These are phyloP conservation scores for Melieria omissa DNA, from an alignment of 2,888 invertebrate species.

Conservation along the genomic window DNA sequence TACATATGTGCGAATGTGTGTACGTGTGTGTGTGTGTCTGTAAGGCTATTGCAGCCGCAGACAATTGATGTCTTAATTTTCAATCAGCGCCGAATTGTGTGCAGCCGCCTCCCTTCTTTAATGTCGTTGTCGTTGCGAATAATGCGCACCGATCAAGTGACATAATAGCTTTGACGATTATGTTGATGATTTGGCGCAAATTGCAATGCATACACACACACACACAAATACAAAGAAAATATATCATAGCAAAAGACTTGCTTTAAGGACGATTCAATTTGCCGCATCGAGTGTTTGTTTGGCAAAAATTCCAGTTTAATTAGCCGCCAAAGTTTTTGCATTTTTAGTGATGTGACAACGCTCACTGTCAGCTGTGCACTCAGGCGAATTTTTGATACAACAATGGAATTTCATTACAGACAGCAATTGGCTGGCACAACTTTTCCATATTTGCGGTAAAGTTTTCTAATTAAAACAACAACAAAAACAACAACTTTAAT, in stretches of 20 bases:
- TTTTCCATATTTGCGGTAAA: constrained; percentile 22
- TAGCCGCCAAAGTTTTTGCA: too few relatives aligned
- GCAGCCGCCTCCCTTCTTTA: neutral
- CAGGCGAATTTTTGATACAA: neutral
- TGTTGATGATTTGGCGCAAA: too few relatives aligned
- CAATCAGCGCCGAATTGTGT: constrained; percentile 20
- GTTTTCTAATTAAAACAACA: constrained; percentile 31
- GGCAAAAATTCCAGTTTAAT: too few relatives aligned
- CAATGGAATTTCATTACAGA: constrained; percentile 20
- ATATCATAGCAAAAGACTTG: too few relatives aligned
- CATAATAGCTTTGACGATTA: constrained; percentile 16
- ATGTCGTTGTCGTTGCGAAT: constrained; percentile 16
- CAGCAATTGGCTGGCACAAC: neutral
- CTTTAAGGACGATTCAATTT: too few relatives aligned
- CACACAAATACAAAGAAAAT: too few relatives aligned
- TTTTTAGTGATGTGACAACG: too few relatives aligned
- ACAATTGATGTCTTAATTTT: constrained; percentile 36
- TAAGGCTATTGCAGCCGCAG: constrained; percentile 5
- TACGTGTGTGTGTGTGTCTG: neutral
- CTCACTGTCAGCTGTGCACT: too few relatives aligned
- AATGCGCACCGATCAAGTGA: constrained; percentile 14
- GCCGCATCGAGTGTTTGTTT: too few relatives aligned
- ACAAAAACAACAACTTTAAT: constrained; percentile 2
- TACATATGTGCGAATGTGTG: neutral
- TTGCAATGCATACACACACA: too few relatives aligned